phyloP scores from a whole-genome alignment of 2,888 invertebrate genomes.

The Acholoe squamosa region DNA sequence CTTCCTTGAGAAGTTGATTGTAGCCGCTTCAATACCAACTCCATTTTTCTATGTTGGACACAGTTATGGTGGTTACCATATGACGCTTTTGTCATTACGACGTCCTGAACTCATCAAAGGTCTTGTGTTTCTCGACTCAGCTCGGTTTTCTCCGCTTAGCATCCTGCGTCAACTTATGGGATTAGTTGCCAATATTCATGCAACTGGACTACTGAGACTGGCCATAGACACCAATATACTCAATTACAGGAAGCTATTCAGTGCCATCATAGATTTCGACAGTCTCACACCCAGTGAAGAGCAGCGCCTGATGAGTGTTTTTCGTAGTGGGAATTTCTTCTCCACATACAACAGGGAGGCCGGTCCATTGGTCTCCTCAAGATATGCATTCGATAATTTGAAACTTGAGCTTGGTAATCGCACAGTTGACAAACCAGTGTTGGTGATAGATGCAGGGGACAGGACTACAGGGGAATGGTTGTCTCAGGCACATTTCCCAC shows the following conservation, averaged over 20 bases:
- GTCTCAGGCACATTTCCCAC: slow-evolving; percentile 20
- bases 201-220: slow-evolving; percentile 50
- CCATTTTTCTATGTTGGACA: slow-evolving; percentile 66
- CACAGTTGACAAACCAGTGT: slow-evolving; percentile 46
- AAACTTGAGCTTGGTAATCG: neutral
- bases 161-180: neutral
- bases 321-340: slow-evolving; percentile 59
- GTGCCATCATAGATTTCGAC: slow-evolving; percentile 11
- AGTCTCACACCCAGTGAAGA: neutral
- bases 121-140: slow-evolving; percentile 64
- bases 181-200: slow-evolving; percentile 31
- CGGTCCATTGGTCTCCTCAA: slow-evolving; percentile 12
- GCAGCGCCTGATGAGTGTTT: neutral
- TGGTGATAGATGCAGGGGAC: slow-evolving; percentile 64
- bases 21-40: slow-evolving; percentile 27
- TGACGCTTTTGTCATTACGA: slow-evolving; percentile 42
- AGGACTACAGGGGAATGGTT: neutral
- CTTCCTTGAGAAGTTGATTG: slow-evolving; percentile 48
- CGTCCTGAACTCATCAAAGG: slow-evolving; percentile 65
- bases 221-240: slow-evolving; percentile 56
- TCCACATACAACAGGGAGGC: slow-evolving; percentile 30
- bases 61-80: slow-evolving; percentile 64
- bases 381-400: neutral
- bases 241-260: slow-evolving; percentile 27
- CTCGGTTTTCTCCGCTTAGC: slow-evolving; percentile 47